Base-by-base conservation (phyloP, 23 tunicate genomes). In the Ascidia mentula region DNA sequence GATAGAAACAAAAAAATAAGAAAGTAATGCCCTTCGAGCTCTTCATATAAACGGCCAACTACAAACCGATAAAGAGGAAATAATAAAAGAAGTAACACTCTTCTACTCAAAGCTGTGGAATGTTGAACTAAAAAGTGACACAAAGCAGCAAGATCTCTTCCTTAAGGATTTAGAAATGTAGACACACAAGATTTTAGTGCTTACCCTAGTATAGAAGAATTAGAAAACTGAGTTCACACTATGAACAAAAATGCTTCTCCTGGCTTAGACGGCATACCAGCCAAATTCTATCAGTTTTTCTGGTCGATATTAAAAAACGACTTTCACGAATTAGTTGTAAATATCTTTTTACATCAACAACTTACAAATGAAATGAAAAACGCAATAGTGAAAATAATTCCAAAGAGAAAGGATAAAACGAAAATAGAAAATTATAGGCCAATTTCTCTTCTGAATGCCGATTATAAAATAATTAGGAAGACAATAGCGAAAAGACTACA, bases 391-490 rank as follows among this genome's bases (percentile, higher is more conserved):
- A 37, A 32, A 72, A 69, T 82, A 22, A 72, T 82, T 7, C 53
- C 78, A 38, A 12, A 82, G 31, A 72, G 40, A 72, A 40, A 26
- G 0, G 78, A 82, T n/a, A 72, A 82, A 71, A 72, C 18, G 20
- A n/a, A 72, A 17, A 28, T 72, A 6, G 40, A 82, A 72, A 82
- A 82, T 40, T 82, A 79, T 78, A 6, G 86, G 3, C 86, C 86
- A 38, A 82, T 82, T 18, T 82, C 86, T 3, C 28, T 72, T 7
- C 36, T 82, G 6, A 82, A 82, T 46, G 38, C 40, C 2, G 86
- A 82, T 32, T 82, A 82, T 39, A 82, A 82, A 82, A 82, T 82
- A 6, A 30, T 82, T 13, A 40, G 60, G 34, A 82, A 82, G 72
- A 31, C 38, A 4, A 31, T 40, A 7, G 34, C 70, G 24, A 37